Conservation (phyloP, 2,888 invertebrate species). For the Ptilodon capucinus region DNA sequence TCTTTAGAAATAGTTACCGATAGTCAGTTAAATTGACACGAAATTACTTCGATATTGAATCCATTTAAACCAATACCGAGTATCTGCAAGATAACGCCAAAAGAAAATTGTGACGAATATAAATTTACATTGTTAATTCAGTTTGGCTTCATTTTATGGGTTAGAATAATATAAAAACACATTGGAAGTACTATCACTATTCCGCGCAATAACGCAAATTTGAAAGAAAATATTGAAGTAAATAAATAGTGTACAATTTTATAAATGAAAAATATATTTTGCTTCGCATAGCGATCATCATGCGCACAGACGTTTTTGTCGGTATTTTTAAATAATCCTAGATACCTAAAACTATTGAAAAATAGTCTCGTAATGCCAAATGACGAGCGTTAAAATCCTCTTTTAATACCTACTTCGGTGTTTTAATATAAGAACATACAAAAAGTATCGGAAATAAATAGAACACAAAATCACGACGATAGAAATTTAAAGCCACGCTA, state of each 20-base stretch:
- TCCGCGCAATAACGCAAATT: too few relatives aligned
- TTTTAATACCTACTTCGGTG: neutral
- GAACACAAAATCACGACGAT: constrained; percentile 24
- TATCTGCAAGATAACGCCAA: neutral
- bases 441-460: constrained; percentile 33
- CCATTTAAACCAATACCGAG: neutral
- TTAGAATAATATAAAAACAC: neutral
- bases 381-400: neutral
- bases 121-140: too few relatives aligned
- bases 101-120: neutral
- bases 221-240: too few relatives aligned
- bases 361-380: neutral
- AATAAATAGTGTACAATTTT: neutral
- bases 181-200: neutral
- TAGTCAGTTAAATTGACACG: constrained; percentile 8
- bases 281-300: neutral
- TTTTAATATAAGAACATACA: neutral
- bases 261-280: neutral
- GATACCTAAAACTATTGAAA: too few relatives aligned
- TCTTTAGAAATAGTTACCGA: constrained; percentile 22
- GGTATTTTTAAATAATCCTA: neutral
- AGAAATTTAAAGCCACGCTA: constrained; percentile 42
- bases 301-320: neutral
- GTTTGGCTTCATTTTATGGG: neutral
- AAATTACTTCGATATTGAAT: neutral